These are phyloP conservation scores for Leptinotarsa texana DNA, from an alignment of 1,140 invertebrate species.

Conservation along the genomic window DNA sequence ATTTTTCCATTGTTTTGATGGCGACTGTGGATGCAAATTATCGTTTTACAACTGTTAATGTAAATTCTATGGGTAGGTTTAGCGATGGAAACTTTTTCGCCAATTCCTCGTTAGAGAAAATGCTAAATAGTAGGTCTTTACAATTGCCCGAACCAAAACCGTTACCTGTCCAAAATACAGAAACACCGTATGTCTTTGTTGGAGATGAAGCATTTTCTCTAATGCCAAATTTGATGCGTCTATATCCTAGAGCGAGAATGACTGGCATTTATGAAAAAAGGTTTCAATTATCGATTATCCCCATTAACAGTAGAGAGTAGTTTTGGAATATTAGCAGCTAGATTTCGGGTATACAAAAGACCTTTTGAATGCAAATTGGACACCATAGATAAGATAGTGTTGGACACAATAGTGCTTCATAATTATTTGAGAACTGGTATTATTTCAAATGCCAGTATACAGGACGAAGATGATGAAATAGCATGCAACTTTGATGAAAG, in stretches of 20 bases:
- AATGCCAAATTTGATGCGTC: slow-evolving; percentile 54
- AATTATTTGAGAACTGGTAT: slow-evolving; percentile 29
- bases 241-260: slow-evolving; percentile 51
- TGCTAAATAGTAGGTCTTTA: slow-evolving; percentile 1
- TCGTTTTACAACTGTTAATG: slow-evolving; percentile 53
- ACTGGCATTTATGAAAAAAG: slow-evolving; percentile 16
- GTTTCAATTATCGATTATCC: slow-evolving; percentile 25
- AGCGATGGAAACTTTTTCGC: slow-evolving; percentile 42
- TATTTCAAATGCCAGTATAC: not conserved
- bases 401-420: slow-evolving; percentile 20
- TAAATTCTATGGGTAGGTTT: slow-evolving; percentile 54
- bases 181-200: slow-evolving; percentile 54
- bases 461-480: slow-evolving; percentile 5
- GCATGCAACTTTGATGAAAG: not conserved
- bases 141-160: slow-evolving; percentile 16
- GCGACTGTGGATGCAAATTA: slow-evolving; percentile 56
- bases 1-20: slow-evolving; percentile 54
- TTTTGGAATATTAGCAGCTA: slow-evolving; percentile 21
- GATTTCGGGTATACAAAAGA: slow-evolving; percentile 45
- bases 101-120: slow-evolving; percentile 11
- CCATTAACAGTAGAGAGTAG: slow-evolving; percentile 21
- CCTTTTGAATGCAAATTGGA: slow-evolving; percentile 49
- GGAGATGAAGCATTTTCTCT: slow-evolving; percentile 58
- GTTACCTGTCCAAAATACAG: slow-evolving; percentile 8
- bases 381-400: slow-evolving; percentile 21